phyloP scores from a whole-genome alignment of 2,113 vertebrate species.

The Mungos mungo region DNA sequence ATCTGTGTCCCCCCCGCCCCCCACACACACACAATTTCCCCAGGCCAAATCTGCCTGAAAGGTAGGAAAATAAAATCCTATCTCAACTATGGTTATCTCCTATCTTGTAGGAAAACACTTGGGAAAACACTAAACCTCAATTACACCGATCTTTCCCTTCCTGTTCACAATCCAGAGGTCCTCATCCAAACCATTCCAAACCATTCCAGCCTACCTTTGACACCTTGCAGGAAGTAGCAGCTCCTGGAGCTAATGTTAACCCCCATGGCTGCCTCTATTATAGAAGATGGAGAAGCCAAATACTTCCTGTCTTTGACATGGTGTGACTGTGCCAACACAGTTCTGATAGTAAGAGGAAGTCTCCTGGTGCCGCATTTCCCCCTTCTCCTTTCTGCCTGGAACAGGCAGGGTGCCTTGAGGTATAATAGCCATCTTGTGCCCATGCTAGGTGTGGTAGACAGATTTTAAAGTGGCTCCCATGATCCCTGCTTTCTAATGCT shows the following conservation, averaged over 20 bases:
- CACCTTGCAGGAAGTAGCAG: background rate
- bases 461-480: background rate
- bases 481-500: background rate
- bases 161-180: background rate
- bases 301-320: background rate
- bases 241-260: background rate
- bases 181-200: background rate
- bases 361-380: background rate
- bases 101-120: background rate
- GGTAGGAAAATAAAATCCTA: background rate
- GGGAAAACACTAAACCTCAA: background rate
- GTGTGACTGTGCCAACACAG: too few species aligned
- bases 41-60: background rate
- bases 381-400: background rate
- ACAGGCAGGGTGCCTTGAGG: background rate
- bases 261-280: background rate
- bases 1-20: accelerated
- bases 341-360: background rate
- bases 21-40: background rate
- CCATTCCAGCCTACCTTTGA: background rate
- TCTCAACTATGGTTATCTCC: background rate
- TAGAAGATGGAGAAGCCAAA: background rate
- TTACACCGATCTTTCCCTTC: background rate
- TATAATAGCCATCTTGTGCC: background rate
- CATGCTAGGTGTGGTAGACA: background rate